A percentile compares a stretch with the other conserved stretches of the same genome.
These are phyloP conservation scores for Martes martes DNA, from an alignment of 2,113 vertebrate genomes.

Conservation along the genomic window DNA sequence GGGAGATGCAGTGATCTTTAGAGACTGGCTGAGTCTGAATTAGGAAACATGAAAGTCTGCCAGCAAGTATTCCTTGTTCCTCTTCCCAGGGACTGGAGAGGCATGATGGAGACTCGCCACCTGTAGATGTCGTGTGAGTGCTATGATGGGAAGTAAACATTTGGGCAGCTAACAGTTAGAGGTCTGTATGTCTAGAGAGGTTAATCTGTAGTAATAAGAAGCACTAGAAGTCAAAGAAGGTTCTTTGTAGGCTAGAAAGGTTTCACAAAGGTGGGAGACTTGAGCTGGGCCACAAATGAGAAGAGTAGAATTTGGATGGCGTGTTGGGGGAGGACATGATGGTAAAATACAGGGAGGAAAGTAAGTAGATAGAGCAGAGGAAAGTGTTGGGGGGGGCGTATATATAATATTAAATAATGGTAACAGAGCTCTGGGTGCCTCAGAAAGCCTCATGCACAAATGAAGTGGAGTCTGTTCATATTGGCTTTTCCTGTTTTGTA, in stretches of 20 bases:
- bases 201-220: neutral
- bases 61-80: neutral
- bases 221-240: neutral
- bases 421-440: conserved; percentile 96
- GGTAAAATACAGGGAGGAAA: neutral
- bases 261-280: neutral
- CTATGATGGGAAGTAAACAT: neutral
- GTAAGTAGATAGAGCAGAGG: too few relatives aligned
- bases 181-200: neutral
- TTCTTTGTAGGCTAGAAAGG: neutral
- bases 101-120: too few relatives aligned
- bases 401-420: neutral
- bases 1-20: neutral
- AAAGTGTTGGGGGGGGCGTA: neutral
- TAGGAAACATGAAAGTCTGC: neutral
- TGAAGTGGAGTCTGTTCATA: conserved; percentile 97
- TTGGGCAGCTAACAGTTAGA: too few relatives aligned
- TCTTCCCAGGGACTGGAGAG: neutral
- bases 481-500: conserved; percentile 99
- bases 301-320: neutral
- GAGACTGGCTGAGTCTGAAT: neutral
- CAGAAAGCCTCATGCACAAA: conserved; percentile 97
- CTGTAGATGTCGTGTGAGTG: neutral
- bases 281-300: neutral
- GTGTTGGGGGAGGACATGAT: neutral